phyloP scores from a whole-genome alignment of 2,888 invertebrate genomes.

The Drosophila sordidula region DNA sequence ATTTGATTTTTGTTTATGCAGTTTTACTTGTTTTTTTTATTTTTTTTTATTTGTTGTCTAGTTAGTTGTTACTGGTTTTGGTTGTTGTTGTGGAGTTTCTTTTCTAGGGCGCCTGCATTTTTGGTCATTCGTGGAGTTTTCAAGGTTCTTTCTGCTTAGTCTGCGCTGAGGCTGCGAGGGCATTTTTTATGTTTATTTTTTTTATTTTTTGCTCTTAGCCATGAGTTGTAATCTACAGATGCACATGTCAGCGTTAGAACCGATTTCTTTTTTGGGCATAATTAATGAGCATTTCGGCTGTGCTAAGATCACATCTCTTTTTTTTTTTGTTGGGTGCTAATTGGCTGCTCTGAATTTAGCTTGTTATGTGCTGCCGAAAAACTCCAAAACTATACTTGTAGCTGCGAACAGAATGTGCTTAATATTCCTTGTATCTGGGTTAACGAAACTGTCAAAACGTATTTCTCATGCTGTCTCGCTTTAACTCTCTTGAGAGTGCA shows the following conservation, averaged over 20 bases:
- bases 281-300: conserved; percentile 38
- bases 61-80: conserved; percentile 2
- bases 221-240: conserved; percentile 48
- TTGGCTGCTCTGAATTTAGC: conserved; percentile 21
- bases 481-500: not conserved
- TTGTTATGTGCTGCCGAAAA: not conserved
- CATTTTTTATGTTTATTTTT: conserved; percentile 1
- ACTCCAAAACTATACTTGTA: not conserved
- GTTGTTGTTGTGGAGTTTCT: conserved; percentile 20
- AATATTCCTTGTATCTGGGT: not conserved
- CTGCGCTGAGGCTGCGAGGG: conserved; percentile 16
- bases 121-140: conserved; percentile 57
- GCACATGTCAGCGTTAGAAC: conserved; percentile 51
- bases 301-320: not conserved
- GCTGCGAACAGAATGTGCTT: not conserved
- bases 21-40: conserved; percentile 9
- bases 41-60: conserved; percentile 32
- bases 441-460: not conserved
- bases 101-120: conserved; percentile 50
- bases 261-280: conserved; percentile 40
- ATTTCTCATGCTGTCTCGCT: not conserved
- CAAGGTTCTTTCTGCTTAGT: conserved; percentile 61
- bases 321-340: conserved; percentile 4
- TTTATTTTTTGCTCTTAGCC: conserved; percentile 12
- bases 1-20: conserved; percentile 29